Conservation (phyloP, 2,888 invertebrate species). For the Hylaea fasciaria region DNA sequence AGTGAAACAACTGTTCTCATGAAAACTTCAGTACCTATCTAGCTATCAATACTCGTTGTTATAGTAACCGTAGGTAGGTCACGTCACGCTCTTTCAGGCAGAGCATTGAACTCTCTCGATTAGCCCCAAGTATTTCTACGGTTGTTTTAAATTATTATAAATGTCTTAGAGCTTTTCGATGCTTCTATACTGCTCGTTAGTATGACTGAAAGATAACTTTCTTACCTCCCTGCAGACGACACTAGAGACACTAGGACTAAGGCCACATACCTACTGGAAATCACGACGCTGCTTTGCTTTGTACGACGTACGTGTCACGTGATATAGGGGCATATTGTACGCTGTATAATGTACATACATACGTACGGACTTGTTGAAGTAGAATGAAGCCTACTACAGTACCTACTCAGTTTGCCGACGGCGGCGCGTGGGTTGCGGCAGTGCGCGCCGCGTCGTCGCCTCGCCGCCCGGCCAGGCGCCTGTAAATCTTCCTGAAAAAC, state of each 20-base stretch:
- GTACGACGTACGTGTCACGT: too few species aligned
- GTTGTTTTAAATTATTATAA: not conserved
- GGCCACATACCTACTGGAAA: too few species aligned
- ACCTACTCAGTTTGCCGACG: slow-evolving; percentile 40
- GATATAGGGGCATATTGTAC: too few species aligned
- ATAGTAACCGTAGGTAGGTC: slow-evolving; percentile 27
- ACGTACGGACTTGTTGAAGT: slow-evolving; percentile 47
- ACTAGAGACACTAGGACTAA: too few species aligned
- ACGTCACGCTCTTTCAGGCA: slow-evolving; percentile 33
- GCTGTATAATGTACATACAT: not conserved
- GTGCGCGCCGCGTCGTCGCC: slow-evolving; percentile 51
- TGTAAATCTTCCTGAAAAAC: slow-evolving; percentile 21
- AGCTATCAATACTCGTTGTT: slow-evolving; percentile 27
- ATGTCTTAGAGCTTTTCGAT: too few species aligned
- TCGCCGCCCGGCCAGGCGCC: slow-evolving; percentile 18
- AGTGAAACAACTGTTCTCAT: not conserved
- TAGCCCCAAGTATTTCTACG: too few species aligned
- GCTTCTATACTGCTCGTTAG: too few species aligned
- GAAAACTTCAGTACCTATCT: slow-evolving; percentile 18
- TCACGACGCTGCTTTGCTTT: too few species aligned
- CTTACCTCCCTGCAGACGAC: too few species aligned
- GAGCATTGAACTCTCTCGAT: slow-evolving; percentile 24
- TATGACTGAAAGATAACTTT: not conserved
- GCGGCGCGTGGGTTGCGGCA: slow-evolving; percentile 52
- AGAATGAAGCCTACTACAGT: too few species aligned